Evolutionary conservation across 2,888 invertebrate species (phyloP), one percentile per base, ranked within the genome.

Genomic region (Penaeus monodon): DNA sequence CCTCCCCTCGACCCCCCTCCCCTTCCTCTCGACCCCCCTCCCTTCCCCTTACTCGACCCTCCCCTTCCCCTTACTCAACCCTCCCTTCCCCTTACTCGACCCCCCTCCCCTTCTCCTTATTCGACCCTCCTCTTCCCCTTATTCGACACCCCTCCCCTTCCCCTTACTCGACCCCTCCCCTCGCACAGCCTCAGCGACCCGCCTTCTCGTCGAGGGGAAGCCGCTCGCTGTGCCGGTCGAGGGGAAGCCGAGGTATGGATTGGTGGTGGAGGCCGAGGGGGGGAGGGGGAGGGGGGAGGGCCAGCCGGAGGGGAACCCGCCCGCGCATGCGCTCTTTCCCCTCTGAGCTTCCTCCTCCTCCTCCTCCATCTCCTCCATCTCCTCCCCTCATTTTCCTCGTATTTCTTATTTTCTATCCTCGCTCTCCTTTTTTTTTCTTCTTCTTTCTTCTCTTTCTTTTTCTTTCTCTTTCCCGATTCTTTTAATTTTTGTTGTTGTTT

Each of bases 261-360:
- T 68, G 81, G 81, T 57, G 79, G 79, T 65, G 57, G 79, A 79
- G 65, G 79, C 63, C 22, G 79, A 29, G 64, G 29, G 17, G 29
- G 79, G 29, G 29, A 17, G 38, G 64, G 20, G 20, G 79, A 65
- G 29, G 29, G 63, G 33, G 64, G 33, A 29, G 29, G 29, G 33
- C n/a, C 4, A 76, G 76, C 17, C 33, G 3, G 4, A 38, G 33
- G 80, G 66, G 20, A 44, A 66, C 66, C 66, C 80, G 66, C 66
- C 38, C n/a, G 80, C 44, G 64, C 66, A 38, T 79, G 27, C 33
- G 22, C 64, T 27, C 29, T 29, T 33, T 65, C 27, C 63, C 66
- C 66, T 66, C 66, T 27, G 29, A 17, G 27, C n/a, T 20, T 33
- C 66, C 6, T 44, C 38, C 24, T 44, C 74, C 38, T 27, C 44